Evolutionary conservation across 2,797 vertebrate species (phyloP).

Genomic region (Saxicola maurus): DNA sequence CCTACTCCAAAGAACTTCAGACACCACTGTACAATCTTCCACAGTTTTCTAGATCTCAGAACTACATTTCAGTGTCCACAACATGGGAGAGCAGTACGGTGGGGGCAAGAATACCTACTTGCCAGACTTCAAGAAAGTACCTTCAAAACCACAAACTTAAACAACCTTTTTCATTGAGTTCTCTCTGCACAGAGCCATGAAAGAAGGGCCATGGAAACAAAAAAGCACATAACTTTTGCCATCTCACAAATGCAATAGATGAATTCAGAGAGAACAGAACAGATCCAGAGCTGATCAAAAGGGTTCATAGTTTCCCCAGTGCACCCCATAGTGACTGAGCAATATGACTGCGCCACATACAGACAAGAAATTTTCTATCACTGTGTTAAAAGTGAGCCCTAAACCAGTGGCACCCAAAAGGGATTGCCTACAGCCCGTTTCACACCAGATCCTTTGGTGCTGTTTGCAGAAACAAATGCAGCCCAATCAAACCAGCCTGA

Average conservation of each 20-base stretch:
- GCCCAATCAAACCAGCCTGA: rapidly evolving
- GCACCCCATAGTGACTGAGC: neutral
- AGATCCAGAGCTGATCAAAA: neutral
- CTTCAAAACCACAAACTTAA: neutral
- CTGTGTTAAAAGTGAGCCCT: neutral
- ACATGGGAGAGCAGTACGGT: neutral
- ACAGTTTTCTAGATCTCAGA: neutral
- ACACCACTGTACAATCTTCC: neutral
- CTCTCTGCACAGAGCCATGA: neutral
- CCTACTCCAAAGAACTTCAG: neutral
- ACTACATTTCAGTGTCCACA: neutral
- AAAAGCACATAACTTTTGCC: neutral
- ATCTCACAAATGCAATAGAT: neutral
- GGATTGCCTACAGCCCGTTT: neutral
- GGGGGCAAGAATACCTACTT: neutral
- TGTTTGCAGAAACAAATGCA: neutral
- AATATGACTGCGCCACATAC: rapidly evolving
- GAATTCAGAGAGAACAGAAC: neutral
- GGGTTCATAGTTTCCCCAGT: neutral
- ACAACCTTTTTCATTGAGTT: neutral
- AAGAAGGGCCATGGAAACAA: neutral
- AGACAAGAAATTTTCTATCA: neutral
- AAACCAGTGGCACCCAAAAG: neutral
- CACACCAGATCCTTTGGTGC: rapidly evolving
- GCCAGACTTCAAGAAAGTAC: neutral